These are phyloP conservation scores for Leucoma salicis DNA, from an alignment of 2,888 invertebrate species.

Conservation along the genomic window DNA sequence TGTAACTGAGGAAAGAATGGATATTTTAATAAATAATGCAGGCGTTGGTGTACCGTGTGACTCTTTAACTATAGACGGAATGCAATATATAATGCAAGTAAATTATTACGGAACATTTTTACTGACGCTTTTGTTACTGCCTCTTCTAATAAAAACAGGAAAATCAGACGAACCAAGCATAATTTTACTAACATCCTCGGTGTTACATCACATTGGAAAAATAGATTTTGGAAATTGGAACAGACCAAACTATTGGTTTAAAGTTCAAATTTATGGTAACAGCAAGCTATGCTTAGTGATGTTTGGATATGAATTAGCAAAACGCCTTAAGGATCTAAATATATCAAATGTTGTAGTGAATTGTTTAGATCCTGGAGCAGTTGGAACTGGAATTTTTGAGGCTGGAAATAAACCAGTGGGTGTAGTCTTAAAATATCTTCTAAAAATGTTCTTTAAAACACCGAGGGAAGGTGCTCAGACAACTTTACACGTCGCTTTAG, in stretches of 20 bases:
- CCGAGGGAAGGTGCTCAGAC: slow-evolving; percentile 89
- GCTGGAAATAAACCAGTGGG: slow-evolving; percentile 14
- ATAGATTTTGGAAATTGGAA: slow-evolving; percentile 84
- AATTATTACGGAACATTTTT: slow-evolving; percentile 96
- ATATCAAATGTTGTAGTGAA: slow-evolving; percentile 87
- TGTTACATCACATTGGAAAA: slow-evolving; percentile 84
- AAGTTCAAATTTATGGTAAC: slow-evolving; percentile 72
- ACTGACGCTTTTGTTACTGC: slow-evolving; percentile 91
- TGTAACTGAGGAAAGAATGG: slow-evolving; percentile 84
- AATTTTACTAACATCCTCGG: slow-evolving; percentile 88
- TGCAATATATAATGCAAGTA: slow-evolving; percentile 93
- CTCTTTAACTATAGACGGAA: slow-evolving; percentile 86
- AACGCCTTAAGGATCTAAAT: slow-evolving; percentile 81
- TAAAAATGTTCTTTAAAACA: slow-evolving; percentile 82
- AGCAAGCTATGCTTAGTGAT: slow-evolving; percentile 88
- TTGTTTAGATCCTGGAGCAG: slow-evolving; percentile 90
- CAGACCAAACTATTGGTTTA: slow-evolving; percentile 75
- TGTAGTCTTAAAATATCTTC: slow-evolving; percentile 72
- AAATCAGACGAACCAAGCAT: slow-evolving; percentile 82
- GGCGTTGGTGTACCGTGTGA: slow-evolving; percentile 82
- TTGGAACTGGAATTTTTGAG: slow-evolving; percentile 86
- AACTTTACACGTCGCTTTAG: slow-evolving; percentile 84
- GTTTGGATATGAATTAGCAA: slow-evolving; percentile 85
- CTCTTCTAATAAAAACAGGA: slow-evolving; percentile 84
- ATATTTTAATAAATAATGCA: slow-evolving; percentile 93